Evolutionary conservation across 1,140 invertebrate genomes (phyloP).

Genomic region (Drosophila subobscura): DNA sequence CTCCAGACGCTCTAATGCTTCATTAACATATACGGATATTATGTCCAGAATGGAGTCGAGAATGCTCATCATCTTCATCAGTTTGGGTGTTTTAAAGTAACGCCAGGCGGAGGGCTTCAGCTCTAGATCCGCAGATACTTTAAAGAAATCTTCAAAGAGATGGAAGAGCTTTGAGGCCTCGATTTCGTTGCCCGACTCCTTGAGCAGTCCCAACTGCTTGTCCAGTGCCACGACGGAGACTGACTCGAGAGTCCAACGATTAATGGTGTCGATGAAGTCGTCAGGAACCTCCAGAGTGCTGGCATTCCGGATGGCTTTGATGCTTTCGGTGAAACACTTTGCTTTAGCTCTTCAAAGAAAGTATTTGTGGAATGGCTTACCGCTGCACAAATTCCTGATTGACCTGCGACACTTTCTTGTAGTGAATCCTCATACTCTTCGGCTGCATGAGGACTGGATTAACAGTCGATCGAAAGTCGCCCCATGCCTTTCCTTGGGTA

Average conservation of each 20-base stretch:
- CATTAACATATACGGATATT: conserved; percentile 51
- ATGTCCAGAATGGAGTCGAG: conserved; percentile 70
- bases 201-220: conserved; percentile 65
- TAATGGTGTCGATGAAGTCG: conserved; percentile 87
- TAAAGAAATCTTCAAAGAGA: conserved; percentile 85
- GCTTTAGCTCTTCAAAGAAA: background rate
- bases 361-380: conserved; percentile 15
- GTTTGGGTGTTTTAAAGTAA: conserved; percentile 85
- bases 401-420: conserved; percentile 70
- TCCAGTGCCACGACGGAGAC: conserved; percentile 88
- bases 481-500: conserved; percentile 60
- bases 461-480: conserved; percentile 60
- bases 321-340: conserved; percentile 15
- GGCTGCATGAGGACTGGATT: conserved; percentile 78
- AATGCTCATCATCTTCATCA: conserved; percentile 84
- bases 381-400: conserved; percentile 73
- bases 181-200: conserved; percentile 45
- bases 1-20: conserved; percentile 64
- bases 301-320: conserved; percentile 81
- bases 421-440: conserved; percentile 60
- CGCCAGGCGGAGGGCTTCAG: conserved; percentile 87
- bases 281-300: conserved; percentile 85
- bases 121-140: conserved; percentile 85
- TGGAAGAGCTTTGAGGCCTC: conserved; percentile 47
- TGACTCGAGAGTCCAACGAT: conserved; percentile 89